Conservation (phyloP, 2,888 invertebrate genomes). For the Eupithecia exiguata region DNA sequence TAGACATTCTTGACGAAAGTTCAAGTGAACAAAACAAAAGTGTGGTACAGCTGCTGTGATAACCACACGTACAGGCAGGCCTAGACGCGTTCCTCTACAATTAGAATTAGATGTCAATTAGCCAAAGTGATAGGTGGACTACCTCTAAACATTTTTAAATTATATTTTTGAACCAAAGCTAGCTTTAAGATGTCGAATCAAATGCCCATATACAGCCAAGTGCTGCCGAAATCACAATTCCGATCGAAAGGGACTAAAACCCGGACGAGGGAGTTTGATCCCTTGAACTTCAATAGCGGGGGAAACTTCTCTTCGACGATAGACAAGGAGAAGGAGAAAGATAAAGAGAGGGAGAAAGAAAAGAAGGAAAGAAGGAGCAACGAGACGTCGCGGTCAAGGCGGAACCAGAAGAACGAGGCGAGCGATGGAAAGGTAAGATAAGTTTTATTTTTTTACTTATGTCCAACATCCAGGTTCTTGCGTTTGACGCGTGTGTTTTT, state of each 20-base stretch:
- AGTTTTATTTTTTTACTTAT: background rate
- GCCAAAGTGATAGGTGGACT: slow-evolving; percentile 64
- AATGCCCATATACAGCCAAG: slow-evolving; percentile 81
- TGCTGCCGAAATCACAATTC: slow-evolving; percentile 76
- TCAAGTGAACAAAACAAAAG: background rate
- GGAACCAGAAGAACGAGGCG: slow-evolving; percentile 62
- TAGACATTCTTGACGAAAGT: background rate
- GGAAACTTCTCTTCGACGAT: slow-evolving; percentile 71
- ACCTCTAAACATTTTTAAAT: slow-evolving; percentile 43
- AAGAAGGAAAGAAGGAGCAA: slow-evolving; percentile 59
- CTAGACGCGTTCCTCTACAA: slow-evolving; percentile 73
- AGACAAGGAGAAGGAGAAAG: slow-evolving; percentile 61
- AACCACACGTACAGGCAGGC: slow-evolving; percentile 49
- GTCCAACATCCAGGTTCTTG: too few relatives aligned
- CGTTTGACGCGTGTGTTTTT: too few relatives aligned
- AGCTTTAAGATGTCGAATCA: slow-evolving; percentile 75
- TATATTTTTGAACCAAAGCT: slow-evolving; percentile 72
- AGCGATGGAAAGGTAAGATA: slow-evolving; percentile 65
- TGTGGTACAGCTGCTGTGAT: slow-evolving; percentile 51
- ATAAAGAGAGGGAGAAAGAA: slow-evolving; percentile 38
- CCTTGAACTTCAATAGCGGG: slow-evolving; percentile 85
- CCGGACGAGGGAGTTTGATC: slow-evolving; percentile 81
- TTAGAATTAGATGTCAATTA: slow-evolving; percentile 70
- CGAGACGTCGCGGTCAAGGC: slow-evolving; percentile 56
- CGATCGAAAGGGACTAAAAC: slow-evolving; percentile 57